These are phyloP conservation scores for Pterocles gutturalis DNA, from an alignment of 2,113 vertebrate species.

Conservation along the genomic window DNA sequence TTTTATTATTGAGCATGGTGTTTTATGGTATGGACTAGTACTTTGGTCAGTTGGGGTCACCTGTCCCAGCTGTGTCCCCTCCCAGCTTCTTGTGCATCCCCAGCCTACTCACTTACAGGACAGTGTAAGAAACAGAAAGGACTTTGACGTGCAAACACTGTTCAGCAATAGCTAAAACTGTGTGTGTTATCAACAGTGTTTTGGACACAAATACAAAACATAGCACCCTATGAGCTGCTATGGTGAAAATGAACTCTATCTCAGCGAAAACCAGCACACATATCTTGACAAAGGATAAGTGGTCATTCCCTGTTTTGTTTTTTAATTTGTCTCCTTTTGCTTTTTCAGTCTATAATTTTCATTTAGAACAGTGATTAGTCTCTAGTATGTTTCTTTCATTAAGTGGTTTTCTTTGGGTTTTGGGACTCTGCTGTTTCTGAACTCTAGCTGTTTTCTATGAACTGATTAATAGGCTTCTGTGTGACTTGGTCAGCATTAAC, in stretches of 20 bases:
- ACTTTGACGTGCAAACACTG: neutral
- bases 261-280: neutral
- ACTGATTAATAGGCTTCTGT: neutral
- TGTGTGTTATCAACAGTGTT: neutral
- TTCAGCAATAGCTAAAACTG: neutral
- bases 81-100: neutral
- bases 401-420: neutral
- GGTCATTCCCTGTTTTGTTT: neutral
- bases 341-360: neutral
- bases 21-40: too few relatives aligned
- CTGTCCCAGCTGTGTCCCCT: neutral
- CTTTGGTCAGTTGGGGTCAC: neutral
- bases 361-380: neutral
- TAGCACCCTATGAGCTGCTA: neutral
- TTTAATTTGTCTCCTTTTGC: neutral
- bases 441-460: neutral
- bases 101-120: rapidly evolving
- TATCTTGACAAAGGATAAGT: neutral
- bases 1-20: neutral
- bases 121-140: neutral
- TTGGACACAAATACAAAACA: neutral
- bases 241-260: neutral
- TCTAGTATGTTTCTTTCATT: neutral
- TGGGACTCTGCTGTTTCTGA: neutral
- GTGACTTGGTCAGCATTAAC: neutral